Percentiles rank a stretch among this genome's conserved stretches.
Conservation (phyloP, 2,888 invertebrate genomes). For the Epsilonema sp. region DNA sequence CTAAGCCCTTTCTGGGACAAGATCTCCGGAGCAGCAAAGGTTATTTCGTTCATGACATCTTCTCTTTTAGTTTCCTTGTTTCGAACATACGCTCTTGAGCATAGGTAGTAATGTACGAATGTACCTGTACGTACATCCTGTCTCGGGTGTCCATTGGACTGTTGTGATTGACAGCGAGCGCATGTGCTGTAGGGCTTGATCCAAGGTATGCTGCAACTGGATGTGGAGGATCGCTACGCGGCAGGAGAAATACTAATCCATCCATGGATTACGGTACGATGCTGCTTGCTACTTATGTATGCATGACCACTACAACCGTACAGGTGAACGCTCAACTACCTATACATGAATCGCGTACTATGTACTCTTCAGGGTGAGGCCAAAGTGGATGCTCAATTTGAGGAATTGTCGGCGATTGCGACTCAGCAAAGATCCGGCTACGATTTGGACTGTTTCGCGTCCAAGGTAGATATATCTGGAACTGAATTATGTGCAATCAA, state of each 20-base stretch:
- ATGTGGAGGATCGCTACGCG: slow-evolving; percentile 65
- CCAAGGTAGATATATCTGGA: neutral
- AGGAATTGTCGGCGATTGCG: neutral
- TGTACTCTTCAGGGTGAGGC: slow-evolving; percentile 6
- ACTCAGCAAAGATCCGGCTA: neutral
- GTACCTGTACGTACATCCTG: no score
- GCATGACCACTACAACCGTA: no score
- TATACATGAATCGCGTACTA: neutral
- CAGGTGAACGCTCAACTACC: no score
- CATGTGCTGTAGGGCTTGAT: slow-evolving; percentile 43
- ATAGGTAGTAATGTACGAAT: no score
- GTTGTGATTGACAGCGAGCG: no score
- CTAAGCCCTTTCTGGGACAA: slow-evolving; percentile 89
- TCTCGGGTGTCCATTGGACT: no score
- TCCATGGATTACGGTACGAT: slow-evolving; percentile 53
- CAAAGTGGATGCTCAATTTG: slow-evolving; percentile 2
- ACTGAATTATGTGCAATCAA: neutral
- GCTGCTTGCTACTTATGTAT: no score
- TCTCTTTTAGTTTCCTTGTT: no score
- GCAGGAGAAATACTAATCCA: slow-evolving; percentile 82
- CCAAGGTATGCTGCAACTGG: slow-evolving; percentile 68
- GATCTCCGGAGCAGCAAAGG: slow-evolving; percentile 66
- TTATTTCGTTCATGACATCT: no score
- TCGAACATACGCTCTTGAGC: no score
- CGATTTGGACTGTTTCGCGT: neutral